Conservation (phyloP, 2,113 vertebrate genomes). For the Aramus guarauna region DNA sequence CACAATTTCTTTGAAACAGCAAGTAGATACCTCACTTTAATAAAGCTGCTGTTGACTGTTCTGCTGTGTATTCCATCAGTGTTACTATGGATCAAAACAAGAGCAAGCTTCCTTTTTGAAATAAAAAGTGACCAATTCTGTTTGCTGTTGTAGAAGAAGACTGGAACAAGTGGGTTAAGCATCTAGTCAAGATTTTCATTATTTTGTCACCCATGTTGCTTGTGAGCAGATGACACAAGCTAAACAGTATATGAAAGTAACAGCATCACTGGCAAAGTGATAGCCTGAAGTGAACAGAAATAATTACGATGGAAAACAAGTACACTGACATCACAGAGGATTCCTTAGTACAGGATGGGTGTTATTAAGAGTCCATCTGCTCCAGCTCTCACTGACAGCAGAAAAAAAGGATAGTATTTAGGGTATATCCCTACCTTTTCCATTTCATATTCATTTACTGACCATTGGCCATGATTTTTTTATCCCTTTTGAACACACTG, state of each 20-base stretch:
- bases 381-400: not conserved
- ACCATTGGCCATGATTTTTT: not conserved
- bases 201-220: not conserved
- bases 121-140: not conserved
- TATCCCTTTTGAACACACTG: not conserved
- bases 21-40: not conserved
- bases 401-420: not conserved
- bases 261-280: not conserved
- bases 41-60: not conserved
- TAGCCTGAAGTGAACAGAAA: not conserved
- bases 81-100: not conserved
- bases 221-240: not conserved
- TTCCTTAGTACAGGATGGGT: not conserved
- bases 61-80: not conserved
- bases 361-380: not conserved
- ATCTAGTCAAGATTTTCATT: not conserved
- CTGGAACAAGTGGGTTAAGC: not conserved
- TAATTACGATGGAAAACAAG: not conserved
- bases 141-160: not conserved
- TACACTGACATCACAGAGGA: not conserved
- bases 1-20: not conserved
- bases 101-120: not conserved
- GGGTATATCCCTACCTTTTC: not conserved
- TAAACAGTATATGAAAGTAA: not conserved
- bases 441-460: not conserved